These are phyloP conservation scores for Hydropsyche tenuis DNA, from an alignment of 1,140 invertebrate species.

Conservation along the genomic window DNA sequence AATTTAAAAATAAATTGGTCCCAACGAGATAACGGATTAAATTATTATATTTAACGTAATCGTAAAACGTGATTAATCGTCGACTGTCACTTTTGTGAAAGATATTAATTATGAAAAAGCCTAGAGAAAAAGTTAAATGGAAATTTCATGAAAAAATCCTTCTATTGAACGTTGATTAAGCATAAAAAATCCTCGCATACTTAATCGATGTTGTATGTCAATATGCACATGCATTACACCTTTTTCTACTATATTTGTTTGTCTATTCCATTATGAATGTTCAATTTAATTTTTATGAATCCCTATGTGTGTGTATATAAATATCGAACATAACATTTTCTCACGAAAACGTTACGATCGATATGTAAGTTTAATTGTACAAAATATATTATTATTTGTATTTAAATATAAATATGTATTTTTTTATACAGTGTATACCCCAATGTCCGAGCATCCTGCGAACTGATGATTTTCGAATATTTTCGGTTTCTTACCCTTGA, in stretches of 20 bases:
- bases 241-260: too few species aligned
- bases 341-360: too few species aligned
- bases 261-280: too few species aligned
- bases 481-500: not conserved
- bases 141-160: not conserved
- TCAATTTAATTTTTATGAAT: too few species aligned
- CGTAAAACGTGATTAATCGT: slow-evolving; percentile 15
- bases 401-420: not conserved
- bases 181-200: not conserved
- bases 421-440: not conserved
- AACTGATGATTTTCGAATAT: not conserved
- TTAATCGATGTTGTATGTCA: slow-evolving; percentile 12
- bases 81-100: slow-evolving; percentile 14
- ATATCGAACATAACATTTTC: too few species aligned
- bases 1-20: too few species aligned
- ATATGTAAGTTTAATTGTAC: not conserved
- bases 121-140: not conserved
- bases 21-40: slow-evolving; percentile 4
- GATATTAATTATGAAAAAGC: slow-evolving; percentile 7
- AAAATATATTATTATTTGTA: not conserved
- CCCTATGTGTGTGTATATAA: too few species aligned
- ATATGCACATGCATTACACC: not conserved
- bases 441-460: slow-evolving; percentile 14
- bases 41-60: slow-evolving; percentile 5
- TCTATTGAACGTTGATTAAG: not conserved